These are phyloP conservation scores for Julus scanicus DNA, from an alignment of 2,888 invertebrate species.

Conservation along the genomic window DNA sequence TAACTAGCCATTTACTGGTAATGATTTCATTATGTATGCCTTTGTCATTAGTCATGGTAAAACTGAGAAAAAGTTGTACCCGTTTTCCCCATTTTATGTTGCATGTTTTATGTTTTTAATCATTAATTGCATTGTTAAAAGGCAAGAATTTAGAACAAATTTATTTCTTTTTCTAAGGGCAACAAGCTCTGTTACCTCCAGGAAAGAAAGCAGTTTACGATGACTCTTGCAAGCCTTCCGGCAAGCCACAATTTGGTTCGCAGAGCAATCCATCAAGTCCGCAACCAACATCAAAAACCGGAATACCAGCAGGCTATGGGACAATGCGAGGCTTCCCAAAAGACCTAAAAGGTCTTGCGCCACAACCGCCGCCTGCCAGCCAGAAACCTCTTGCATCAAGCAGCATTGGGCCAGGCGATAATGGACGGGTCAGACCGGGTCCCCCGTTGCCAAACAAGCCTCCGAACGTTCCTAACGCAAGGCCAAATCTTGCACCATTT, in stretches of 20 bases:
- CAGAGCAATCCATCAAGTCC: constrained; percentile 49
- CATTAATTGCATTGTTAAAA: background rate
- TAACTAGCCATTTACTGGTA: too few species aligned
- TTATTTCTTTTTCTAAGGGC: constrained; percentile 43
- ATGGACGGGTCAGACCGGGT: constrained; percentile 54
- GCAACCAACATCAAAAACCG: constrained; percentile 44
- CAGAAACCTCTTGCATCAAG: constrained; percentile 42
- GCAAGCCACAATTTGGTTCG: background rate
- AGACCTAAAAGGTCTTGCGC: constrained; percentile 77
- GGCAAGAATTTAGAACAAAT: background rate
- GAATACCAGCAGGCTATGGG: constrained; percentile 51
- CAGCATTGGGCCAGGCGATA: constrained; percentile 45
- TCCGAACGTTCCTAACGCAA: constrained; percentile 64
- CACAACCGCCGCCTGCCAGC: constrained; percentile 73
- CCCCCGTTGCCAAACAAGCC: constrained; percentile 65
- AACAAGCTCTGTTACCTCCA: constrained; percentile 36
- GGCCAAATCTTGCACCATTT: constrained; percentile 66
- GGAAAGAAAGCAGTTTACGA: background rate
- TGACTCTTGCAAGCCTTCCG: background rate
- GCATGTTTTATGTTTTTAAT: too few species aligned
- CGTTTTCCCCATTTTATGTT: too few species aligned
- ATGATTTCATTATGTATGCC: background rate
- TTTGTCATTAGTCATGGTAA: too few species aligned
- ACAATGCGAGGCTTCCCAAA: constrained; percentile 60
- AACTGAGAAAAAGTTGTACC: too few species aligned